phyloP scores from a whole-genome alignment of 2,888 invertebrate genomes.

The Thelaira solivaga region DNA sequence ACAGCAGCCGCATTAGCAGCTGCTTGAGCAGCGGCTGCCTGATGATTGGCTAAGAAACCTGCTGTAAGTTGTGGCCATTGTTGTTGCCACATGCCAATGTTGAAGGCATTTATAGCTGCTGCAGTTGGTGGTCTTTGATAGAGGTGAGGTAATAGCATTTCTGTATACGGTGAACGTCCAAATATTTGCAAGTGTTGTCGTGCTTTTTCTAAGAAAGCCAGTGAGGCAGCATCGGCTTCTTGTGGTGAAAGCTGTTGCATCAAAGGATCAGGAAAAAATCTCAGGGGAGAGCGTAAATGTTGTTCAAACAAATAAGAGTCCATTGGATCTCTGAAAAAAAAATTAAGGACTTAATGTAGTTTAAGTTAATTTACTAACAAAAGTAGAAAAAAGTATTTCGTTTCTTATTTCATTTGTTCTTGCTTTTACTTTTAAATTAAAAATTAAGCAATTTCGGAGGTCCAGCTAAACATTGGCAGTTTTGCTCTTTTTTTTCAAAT shows the following conservation, averaged over 20 bases:
- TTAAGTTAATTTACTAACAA: too few species aligned
- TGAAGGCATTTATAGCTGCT: conserved; percentile 75
- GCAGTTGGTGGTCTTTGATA: conserved; percentile 74
- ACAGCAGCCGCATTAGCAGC: conserved; percentile 71
- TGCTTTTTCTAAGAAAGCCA: conserved; percentile 77
- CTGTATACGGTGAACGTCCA: conserved; percentile 77
- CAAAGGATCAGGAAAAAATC: conserved; percentile 77
- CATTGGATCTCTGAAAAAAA: conserved; percentile 75
- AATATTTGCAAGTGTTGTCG: conserved; percentile 77
- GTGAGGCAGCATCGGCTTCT: conserved; percentile 76
- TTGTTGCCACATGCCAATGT: conserved; percentile 77
- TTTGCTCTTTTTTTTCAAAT: too few species aligned
- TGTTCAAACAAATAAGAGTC: conserved; percentile 77
- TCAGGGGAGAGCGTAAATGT: conserved; percentile 75
- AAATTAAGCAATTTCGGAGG: too few species aligned
- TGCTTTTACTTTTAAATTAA: too few species aligned
- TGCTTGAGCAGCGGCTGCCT: conserved; percentile 74
- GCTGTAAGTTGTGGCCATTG: conserved; percentile 78
- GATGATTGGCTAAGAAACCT: conserved; percentile 76
- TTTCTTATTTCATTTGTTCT: too few species aligned
- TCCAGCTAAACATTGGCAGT: too few species aligned
- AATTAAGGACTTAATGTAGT: too few species aligned
- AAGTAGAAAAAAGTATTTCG: too few species aligned
- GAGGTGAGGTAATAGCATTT: conserved; percentile 77
- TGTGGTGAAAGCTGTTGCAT: conserved; percentile 76